These are phyloP conservation scores for Odontesthes bonariensis DNA, from an alignment of 2,113 vertebrate genomes.

Conservation along the genomic window DNA sequence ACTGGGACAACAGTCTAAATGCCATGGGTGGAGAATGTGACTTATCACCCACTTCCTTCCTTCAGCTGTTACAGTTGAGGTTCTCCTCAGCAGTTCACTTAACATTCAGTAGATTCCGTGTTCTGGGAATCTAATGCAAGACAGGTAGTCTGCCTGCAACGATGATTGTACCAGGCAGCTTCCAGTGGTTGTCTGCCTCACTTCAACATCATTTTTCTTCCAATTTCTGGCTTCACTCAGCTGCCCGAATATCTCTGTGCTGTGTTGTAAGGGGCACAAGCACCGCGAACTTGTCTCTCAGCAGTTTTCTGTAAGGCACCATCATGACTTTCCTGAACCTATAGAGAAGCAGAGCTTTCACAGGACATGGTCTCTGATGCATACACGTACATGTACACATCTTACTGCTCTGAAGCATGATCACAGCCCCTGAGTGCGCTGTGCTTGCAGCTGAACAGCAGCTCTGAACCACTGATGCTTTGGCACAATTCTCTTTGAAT, in stretches of 20 bases:
- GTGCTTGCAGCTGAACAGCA: neutral
- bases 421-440: neutral
- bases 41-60: neutral
- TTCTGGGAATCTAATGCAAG: constrained; percentile 2
- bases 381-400: too few relatives aligned
- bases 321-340: neutral
- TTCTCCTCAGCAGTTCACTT: neutral
- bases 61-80: neutral
- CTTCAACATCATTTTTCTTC: too few relatives aligned
- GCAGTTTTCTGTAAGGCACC: constrained; percentile 5
- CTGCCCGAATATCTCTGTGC: neutral
- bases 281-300: constrained; percentile 10
- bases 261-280: neutral
- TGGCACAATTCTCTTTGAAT: too few relatives aligned
- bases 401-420: neutral
- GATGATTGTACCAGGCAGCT: constrained; percentile 17
- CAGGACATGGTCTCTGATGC: constrained; percentile 2
- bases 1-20: neutral
- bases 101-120: constrained; percentile 11
- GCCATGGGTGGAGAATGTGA: neutral
- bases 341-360: neutral
- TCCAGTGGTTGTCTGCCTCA: neutral
- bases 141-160: neutral
- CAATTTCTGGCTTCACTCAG: neutral
- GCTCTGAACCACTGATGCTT: neutral